These are phyloP conservation scores for Gibbula magus DNA, from an alignment of 2,888 invertebrate genomes.

Conservation along the genomic window DNA sequence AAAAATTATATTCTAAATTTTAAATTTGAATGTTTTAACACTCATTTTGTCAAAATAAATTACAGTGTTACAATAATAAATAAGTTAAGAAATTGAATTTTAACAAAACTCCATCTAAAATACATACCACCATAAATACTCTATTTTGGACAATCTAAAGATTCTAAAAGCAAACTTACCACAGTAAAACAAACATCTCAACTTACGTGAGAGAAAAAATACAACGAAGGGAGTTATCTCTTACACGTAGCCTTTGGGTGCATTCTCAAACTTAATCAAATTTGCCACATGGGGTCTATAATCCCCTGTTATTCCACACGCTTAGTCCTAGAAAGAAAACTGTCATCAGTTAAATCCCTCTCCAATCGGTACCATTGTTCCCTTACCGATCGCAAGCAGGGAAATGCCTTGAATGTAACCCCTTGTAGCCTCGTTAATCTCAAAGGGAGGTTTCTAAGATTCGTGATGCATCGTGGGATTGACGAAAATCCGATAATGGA, in stretches of 20 bases:
- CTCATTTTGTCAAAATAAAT: no score
- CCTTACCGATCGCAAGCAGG: neutral
- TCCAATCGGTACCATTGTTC: conserved; percentile 10
- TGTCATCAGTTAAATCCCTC: conserved; percentile 2
- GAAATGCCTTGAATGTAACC: conserved; percentile 1
- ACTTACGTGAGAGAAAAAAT: no score
- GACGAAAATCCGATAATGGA: conserved; percentile 17
- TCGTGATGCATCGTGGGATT: conserved; percentile 12
- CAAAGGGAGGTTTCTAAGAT: conserved; percentile 19
- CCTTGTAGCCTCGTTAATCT: neutral
- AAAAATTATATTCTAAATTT: no score
- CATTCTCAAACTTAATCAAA: conserved; percentile 22
- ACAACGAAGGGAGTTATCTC: no score
- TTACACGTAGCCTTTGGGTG: neutral
- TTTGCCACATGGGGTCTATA: conserved; percentile 10
- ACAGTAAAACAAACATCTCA: no score
- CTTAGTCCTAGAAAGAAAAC: conserved; percentile 9
- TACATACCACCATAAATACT: no score
- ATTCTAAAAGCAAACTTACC: no score
- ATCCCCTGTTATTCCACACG: conserved; percentile 20
- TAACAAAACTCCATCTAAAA: no score
- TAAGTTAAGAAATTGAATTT: no score
- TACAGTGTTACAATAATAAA: no score
- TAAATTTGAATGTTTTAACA: no score
- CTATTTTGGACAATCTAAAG: no score